Percentiles rank a stretch among this genome's conserved stretches.
phyloP scores from a whole-genome alignment of 2,888 invertebrate genomes.

The Apodemia hepburni region DNA sequence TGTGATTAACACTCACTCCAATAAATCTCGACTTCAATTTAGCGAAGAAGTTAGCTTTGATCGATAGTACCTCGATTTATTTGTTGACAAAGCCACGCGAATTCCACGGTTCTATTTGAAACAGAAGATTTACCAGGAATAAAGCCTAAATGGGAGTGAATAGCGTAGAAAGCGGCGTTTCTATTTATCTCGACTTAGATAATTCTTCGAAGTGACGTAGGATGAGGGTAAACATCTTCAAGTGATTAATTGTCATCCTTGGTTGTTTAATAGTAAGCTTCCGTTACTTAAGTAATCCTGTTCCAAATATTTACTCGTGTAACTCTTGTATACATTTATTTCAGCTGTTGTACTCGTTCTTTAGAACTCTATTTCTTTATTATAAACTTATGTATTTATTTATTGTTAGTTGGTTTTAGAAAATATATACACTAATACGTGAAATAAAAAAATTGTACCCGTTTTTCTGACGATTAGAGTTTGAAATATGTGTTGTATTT shows the following conservation, averaged over 20 bases:
- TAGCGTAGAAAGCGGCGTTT: slow-evolving; percentile 48
- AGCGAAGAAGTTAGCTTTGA: slow-evolving; percentile 17
- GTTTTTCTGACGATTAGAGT: too few species aligned
- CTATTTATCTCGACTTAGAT: slow-evolving; percentile 70
- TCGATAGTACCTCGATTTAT: slow-evolving; percentile 20
- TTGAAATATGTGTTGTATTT: too few species aligned
- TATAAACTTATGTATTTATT: too few species aligned
- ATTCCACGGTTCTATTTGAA: slow-evolving; percentile 11
- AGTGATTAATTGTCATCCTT: slow-evolving; percentile 74
- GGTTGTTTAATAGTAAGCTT: slow-evolving; percentile 61
- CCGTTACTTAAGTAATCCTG: slow-evolving; percentile 16
- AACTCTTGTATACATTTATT: slow-evolving; percentile 1
- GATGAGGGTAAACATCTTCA: slow-evolving; percentile 76
- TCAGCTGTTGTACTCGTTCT: neutral
- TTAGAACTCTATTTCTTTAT: neutral
- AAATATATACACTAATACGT: too few species aligned
- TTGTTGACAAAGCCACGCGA: slow-evolving; percentile 16
- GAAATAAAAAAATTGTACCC: too few species aligned
- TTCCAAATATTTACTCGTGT: slow-evolving; percentile 15
- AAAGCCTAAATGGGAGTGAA: slow-evolving; percentile 45
- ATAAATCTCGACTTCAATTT: slow-evolving; percentile 11
- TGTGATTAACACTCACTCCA: slow-evolving; percentile 10
- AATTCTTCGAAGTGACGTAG: slow-evolving; percentile 66
- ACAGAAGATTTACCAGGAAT: slow-evolving; percentile 44
- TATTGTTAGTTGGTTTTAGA: too few species aligned